Conservation (phyloP, 2,888 invertebrate genomes). For the Myopa tessellatipennis region DNA sequence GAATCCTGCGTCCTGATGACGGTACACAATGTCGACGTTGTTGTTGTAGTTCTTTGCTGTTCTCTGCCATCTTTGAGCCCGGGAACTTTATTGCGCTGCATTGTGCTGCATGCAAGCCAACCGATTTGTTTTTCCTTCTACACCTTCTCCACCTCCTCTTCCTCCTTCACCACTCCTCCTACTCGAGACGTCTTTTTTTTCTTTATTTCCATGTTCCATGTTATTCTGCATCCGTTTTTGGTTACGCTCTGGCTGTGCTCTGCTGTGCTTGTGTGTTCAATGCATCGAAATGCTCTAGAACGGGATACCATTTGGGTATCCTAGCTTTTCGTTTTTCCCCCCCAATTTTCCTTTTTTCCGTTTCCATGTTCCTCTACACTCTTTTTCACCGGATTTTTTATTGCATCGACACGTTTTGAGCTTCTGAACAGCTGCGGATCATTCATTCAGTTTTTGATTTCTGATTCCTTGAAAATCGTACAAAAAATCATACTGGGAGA, state of each 20-base stretch:
- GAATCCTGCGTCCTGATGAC: conserved; percentile 15
- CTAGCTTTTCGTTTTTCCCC: background rate
- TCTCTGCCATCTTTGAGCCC: conserved; percentile 28
- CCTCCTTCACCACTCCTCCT: background rate
- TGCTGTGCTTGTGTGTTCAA: background rate
- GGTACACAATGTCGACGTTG: conserved; percentile 20
- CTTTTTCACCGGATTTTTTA: conserved; percentile 10
- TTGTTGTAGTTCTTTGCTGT: conserved; percentile 12
- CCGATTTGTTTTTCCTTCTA: conserved; percentile 22
- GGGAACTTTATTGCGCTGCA: conserved; percentile 41
- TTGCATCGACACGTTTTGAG: conserved; percentile 32
- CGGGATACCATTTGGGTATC: background rate
- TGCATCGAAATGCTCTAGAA: background rate
- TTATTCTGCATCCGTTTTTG: conserved; percentile 41
- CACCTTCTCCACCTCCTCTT: background rate
- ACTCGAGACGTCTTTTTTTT: background rate
- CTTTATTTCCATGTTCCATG: conserved; percentile 17
- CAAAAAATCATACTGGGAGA: background rate
- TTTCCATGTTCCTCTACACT: background rate
- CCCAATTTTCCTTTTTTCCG: background rate
- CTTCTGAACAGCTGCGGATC: conserved; percentile 32
- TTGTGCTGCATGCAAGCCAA: conserved; percentile 36
- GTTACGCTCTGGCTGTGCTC: background rate
- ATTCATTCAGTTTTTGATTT: conserved; percentile 19
- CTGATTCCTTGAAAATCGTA: conserved; percentile 28